Conservation (phyloP, 2,888 invertebrate species). For the Neocrepidodera transversa region DNA sequence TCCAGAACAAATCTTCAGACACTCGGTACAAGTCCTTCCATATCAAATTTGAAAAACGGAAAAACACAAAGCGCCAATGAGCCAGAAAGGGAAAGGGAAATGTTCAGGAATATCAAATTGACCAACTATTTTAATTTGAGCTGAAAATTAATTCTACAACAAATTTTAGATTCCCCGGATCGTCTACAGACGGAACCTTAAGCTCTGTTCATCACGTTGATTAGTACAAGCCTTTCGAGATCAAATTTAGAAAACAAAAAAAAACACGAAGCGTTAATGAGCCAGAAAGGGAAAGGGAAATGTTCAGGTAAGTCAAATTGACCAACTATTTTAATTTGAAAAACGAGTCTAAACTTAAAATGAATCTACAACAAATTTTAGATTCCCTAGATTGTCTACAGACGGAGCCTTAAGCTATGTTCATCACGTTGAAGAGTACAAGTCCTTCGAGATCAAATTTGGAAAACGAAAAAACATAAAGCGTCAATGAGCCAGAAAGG, state of each 20-base stretch:
- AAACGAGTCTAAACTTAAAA: too few relatives aligned
- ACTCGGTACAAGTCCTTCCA: conserved; percentile 54
- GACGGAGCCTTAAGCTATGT: too few relatives aligned
- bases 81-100: conserved; percentile 63
- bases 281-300: conserved; percentile 63
- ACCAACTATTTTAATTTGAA: too few relatives aligned
- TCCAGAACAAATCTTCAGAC: conserved; percentile 52
- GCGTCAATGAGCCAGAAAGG: conserved; percentile 65
- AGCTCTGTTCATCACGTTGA: too few relatives aligned
- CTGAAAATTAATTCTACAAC: neutral
- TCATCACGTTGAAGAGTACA: too few relatives aligned
- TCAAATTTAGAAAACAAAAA: conserved; percentile 52
- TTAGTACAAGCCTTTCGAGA: conserved; percentile 52
- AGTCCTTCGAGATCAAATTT: conserved; percentile 50
- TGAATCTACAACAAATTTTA: conserved; percentile 31
- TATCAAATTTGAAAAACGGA: conserved; percentile 49
- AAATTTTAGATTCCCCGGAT: too few relatives aligned
- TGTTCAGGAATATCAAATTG: too few relatives aligned
- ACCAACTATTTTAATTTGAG: too few relatives aligned
- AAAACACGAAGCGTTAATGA: conserved; percentile 64
- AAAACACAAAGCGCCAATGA: conserved; percentile 64
- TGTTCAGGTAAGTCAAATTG: too few relatives aligned
- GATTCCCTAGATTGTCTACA: too few relatives aligned
- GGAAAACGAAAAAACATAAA: conserved; percentile 60
- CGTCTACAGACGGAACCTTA: too few relatives aligned